Evolutionary conservation across 2,888 invertebrate genomes (phyloP), one percentile per base, ranked within the genome.

Genomic region (Ophion ellenae): DNA sequence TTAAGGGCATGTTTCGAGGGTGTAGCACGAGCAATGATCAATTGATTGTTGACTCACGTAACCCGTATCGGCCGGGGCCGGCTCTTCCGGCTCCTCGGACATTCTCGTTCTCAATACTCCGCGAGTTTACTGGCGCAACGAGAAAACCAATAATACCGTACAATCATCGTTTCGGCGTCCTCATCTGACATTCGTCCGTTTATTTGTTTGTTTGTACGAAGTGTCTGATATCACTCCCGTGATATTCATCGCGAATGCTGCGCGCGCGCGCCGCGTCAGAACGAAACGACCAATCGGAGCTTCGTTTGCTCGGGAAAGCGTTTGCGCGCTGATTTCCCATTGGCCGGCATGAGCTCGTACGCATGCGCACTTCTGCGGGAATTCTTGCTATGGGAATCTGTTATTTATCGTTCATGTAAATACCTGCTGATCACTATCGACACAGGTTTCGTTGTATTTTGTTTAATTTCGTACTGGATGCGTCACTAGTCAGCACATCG

Each of bases 171-270:
- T 88, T 83, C 73, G 70, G 61, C 88, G 81, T 87, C 78, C 61
- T 67, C 61, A 66, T 86, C 87, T 90, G 89, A 90, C 91, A 90
- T 87, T 82, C 89, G 89, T 84, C 85, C 89, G 81, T 88, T 88
- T 89, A 89, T 89, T 89, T 91, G 91, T 91, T 91, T 91, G 89
- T 91, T 74, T 61, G 53, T 53, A 53, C 53, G 53, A 53, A 17
- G 53, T 53, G 53, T 53, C 53, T 17, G 17, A 53, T 53, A 53
- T 53, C 53, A 53, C 53, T 53, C 53, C 17, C 53, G 53, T 53
- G 47, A 32, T 47, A 53, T 14, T 17, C 14, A 53, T 17, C 53
- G 53, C 17, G 20, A 61, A 24, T 20, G 61, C 61, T 61, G 67
- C 40, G 75, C 32, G 47, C 64, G 47, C 64, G 5, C 74, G 74